These are phyloP conservation scores for Cotesia vestalis DNA, from an alignment of 1,140 invertebrate genomes.

Conservation along the genomic window DNA sequence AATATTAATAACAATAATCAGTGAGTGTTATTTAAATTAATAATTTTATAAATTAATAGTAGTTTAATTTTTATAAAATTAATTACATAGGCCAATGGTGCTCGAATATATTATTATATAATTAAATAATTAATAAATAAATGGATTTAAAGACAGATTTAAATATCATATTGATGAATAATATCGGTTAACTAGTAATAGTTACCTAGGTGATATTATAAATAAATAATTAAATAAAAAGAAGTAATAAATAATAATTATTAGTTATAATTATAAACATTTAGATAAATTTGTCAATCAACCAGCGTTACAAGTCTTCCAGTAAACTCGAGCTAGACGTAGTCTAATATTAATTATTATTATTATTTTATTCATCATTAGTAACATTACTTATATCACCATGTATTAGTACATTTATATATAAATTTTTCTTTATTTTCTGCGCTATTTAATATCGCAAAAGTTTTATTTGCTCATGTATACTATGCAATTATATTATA, in stretches of 20 bases:
- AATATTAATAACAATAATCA: no score
- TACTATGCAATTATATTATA: background rate
- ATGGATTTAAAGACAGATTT: constrained; percentile 16
- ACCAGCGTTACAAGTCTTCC: background rate
- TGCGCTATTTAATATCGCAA: background rate
- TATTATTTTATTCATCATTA: no score
- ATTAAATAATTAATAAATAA: constrained; percentile 1
- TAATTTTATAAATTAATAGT: no score
- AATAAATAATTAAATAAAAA: constrained; percentile 6
- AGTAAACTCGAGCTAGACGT: no score
- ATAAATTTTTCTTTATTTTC: no score
- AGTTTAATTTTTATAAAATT: no score
- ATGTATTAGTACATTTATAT: no score
- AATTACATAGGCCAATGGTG: constrained; percentile 24
- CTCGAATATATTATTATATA: constrained; percentile 2
- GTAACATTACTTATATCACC: no score
- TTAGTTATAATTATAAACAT: background rate
- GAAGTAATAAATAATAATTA: background rate
- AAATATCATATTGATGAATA: constrained; percentile 22
- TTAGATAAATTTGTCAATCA: background rate
- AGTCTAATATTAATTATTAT: no score
- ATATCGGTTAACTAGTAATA: constrained; percentile 30
- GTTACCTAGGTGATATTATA: constrained; percentile 33
- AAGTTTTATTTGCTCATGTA: background rate
- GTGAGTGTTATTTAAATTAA: no score